Evolutionary conservation across 2,888 invertebrate genomes (phyloP).

Genomic region (Pandemis cinnamomeana): DNA sequence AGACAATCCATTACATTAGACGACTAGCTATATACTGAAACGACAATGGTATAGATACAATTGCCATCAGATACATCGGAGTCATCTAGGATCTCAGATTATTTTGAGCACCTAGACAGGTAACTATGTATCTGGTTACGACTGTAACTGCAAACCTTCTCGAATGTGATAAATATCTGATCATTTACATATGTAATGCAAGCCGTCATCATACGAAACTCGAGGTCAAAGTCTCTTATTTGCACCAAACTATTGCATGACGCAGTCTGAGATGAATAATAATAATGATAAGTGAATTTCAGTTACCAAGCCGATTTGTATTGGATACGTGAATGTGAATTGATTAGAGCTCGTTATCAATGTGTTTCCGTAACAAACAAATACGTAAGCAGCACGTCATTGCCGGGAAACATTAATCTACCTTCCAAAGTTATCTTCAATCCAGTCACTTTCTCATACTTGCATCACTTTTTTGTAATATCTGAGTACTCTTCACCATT

Average conservation of each 20-base stretch:
- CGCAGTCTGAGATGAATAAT: slow-evolving; percentile 20
- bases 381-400: slow-evolving; percentile 5
- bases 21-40: no score
- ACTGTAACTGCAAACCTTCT: background rate
- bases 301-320: slow-evolving; percentile 25
- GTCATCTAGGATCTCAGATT: no score
- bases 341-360: slow-evolving; percentile 25
- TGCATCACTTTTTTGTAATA: background rate
- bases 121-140: no score
- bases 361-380: slow-evolving; percentile 3
- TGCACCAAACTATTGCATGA: slow-evolving; percentile 15
- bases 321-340: slow-evolving; percentile 19
- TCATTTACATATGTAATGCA: slow-evolving; percentile 14
- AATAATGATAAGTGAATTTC: slow-evolving; percentile 8
- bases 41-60: no score
- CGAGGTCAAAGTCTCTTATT: slow-evolving; percentile 3
- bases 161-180: slow-evolving; percentile 1
- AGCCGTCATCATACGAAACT: background rate
- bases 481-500: no score
- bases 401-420: background rate
- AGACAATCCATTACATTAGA: no score
- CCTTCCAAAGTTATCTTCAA: background rate
- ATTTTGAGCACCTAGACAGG: no score
- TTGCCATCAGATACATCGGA: no score
- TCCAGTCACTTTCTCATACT: background rate